These are phyloP conservation scores for Dysmachus trigonus DNA, from an alignment of 2,888 invertebrate genomes.

Conservation along the genomic window DNA sequence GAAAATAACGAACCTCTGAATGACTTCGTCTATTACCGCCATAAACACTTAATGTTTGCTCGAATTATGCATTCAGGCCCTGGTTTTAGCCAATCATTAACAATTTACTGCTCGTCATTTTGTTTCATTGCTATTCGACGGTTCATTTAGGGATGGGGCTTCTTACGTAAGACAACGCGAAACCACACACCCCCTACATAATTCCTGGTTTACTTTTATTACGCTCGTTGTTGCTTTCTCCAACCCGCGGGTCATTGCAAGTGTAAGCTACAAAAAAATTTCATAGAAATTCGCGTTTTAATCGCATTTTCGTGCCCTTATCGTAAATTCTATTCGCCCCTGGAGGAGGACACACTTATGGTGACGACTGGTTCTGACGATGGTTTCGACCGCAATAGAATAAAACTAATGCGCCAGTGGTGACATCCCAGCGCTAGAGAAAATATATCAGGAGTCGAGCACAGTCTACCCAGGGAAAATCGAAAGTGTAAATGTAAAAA, in stretches of 20 bases:
- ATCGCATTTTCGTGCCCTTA: not conserved
- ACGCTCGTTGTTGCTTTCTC: not conserved
- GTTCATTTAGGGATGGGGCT: not conserved
- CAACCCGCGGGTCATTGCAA: not conserved
- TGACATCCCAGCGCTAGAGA: not conserved
- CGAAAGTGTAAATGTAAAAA: slow-evolving; percentile 13
- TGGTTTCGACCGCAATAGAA: not conserved
- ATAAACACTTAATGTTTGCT: not conserved
- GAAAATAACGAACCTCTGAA: not conserved
- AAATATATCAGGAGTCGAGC: not conserved
- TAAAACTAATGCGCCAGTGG: not conserved
- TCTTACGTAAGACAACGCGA: not conserved
- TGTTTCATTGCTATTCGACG: not conserved
- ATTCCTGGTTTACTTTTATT: not conserved
- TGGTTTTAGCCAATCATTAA: slow-evolving; percentile 10
- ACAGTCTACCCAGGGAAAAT: not conserved
- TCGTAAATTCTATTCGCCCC: not conserved
- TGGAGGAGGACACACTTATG: too few species aligned
- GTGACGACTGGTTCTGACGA: not conserved
- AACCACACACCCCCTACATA: not conserved
- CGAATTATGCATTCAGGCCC: not conserved
- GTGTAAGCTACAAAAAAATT: not conserved
- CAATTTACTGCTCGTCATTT: slow-evolving; percentile 16
- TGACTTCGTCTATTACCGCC: not conserved
- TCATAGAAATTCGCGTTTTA: not conserved